A percentile compares a stretch with the other conserved stretches of the same genome.
Evolutionary conservation across 2,113 vertebrate species (phyloP).

Genomic region (Procavia capensis): DNA sequence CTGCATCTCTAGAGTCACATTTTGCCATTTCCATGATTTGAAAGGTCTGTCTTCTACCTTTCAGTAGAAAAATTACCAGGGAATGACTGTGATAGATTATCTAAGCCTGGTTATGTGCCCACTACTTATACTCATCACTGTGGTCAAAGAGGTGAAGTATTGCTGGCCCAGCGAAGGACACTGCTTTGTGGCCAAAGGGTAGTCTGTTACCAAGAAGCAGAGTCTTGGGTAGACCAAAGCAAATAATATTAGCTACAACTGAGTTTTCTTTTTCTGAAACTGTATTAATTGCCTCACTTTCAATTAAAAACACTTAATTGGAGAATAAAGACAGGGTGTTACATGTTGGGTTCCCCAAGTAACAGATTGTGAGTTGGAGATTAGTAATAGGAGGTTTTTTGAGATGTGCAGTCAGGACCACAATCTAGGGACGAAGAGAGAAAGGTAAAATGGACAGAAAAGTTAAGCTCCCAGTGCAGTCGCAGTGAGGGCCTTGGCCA

Average conservation of each 20-base stretch:
- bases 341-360: not conserved
- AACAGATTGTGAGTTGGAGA: not conserved
- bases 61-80: slow-evolving; percentile 7
- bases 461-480: not conserved
- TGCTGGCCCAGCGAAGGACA: not conserved
- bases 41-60: not conserved
- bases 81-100: slow-evolving; percentile 43
- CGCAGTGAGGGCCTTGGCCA: not conserved
- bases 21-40: not conserved
- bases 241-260: slow-evolving; percentile 13
- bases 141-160: not conserved
- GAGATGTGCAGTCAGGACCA: not conserved
- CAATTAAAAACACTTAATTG: not conserved
- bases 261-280: not conserved
- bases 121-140: not conserved
- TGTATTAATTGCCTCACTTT: not conserved
- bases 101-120: not conserved
- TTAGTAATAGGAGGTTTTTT: not conserved
- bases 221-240: not conserved
- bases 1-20: not conserved
- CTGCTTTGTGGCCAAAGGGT: not conserved
- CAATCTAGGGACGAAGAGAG: not conserved
- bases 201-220: not conserved
- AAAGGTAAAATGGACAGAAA: not conserved
- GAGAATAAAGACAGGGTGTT: not conserved